These are phyloP conservation scores for Alosa sapidissima DNA, from an alignment of 2,797 vertebrate genomes.

Conservation along the genomic window DNA sequence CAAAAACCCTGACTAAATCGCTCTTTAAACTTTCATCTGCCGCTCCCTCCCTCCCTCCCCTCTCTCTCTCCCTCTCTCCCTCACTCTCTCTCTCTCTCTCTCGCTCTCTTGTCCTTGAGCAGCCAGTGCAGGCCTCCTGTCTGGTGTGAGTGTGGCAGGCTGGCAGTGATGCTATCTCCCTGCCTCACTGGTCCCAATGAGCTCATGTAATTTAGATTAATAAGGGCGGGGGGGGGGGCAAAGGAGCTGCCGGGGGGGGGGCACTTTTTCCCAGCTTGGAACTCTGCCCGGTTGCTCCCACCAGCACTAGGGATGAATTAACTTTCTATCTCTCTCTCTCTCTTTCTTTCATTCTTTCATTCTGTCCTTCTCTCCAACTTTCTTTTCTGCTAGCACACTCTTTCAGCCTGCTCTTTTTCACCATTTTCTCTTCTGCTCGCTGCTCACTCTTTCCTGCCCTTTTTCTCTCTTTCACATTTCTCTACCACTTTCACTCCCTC, in stretches of 20 bases:
- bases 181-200: conserved; percentile 52
- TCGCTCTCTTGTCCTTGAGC: too few relatives aligned
- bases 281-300: background rate
- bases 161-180: conserved; percentile 51
- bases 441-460: background rate
- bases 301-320: background rate
- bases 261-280: background rate
- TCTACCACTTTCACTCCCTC: background rate
- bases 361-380: background rate
- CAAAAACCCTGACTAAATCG: conserved; percentile 11
- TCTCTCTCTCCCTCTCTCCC: background rate
- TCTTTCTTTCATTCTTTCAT: background rate
- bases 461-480: background rate
- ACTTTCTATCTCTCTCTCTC: conserved; percentile 4
- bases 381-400: too few relatives aligned
- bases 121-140: conserved; percentile 11
- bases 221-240: conserved; percentile 32
- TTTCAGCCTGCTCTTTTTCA: background rate
- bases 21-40: conserved; percentile 7
- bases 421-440: background rate
- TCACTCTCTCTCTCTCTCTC: background rate
- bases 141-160: conserved; percentile 33
- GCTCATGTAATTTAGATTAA: conserved; percentile 59
- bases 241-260: background rate
- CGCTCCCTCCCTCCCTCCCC: background rate